Evolutionary conservation across 2,113 vertebrate species (phyloP), one percentile per base, ranked within the genome.

Genomic region (Chionodraco myersi): DNA sequence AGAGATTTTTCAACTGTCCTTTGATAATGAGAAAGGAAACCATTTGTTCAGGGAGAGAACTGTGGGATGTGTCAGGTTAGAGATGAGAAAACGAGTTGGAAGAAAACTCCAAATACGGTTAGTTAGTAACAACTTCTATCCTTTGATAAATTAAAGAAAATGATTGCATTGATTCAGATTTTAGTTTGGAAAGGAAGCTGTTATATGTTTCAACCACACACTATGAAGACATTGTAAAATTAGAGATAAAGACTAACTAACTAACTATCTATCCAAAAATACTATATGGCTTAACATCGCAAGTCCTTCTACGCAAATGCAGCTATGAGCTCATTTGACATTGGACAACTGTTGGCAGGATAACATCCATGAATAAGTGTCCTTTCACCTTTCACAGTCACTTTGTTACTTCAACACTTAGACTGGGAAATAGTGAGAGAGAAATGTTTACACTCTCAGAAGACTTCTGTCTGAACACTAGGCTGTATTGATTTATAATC

Each of bases 1-100:
- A 69, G 89, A 92, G 45, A 47, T 70, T 86, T 88, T 83, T 90
- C 92, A 93, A 89, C 89, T 92, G 90, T 85, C 15, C 48, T 77
- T 80, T 74, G 79, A 80, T 81, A 68, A 82, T 78, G 84, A 89
- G 83, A 77, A 87, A 88, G 76, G 83, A 90, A 92, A 72, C 74
- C 76, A 78, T 88, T 86, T 86, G 85, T 89, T 91, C 85, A 66
- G 56, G 5, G 15, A 58, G 72, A 70, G 10, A 23, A 80, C 34
- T 63, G 75, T 89, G 73, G 64, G 76, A 84, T 81, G 66, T 54
- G 41, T 64, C 47, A 71, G n/a, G 23, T 72, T 78, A 23, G 52
- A 71, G 41, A 82, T 79, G 59, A 88, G 73, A 78, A 82, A 80
- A 0, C 2, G 53, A 41, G 52, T 16, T 59, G 30, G 18, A 72